Evolutionary conservation across 1,140 invertebrate genomes (phyloP).

Genomic region (Psilanteris sp.): DNA sequence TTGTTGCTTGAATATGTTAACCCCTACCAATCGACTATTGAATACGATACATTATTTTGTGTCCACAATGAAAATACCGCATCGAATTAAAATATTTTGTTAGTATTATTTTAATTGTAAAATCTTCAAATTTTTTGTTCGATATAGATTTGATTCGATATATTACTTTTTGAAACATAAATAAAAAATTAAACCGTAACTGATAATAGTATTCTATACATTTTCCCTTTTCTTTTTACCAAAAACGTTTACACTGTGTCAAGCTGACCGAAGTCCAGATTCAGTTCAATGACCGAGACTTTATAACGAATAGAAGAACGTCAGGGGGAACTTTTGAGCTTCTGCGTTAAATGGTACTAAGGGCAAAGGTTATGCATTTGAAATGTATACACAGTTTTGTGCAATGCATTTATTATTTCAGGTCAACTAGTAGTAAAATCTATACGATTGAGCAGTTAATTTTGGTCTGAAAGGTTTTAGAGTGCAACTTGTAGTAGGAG

Average conservation of each 20-base stretch:
- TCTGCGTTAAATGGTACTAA: slow-evolving; percentile 12
- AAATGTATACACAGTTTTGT: slow-evolving; percentile 9
- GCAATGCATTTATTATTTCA: slow-evolving; percentile 37
- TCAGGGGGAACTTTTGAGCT: slow-evolving; percentile 19
- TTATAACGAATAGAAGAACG: slow-evolving; percentile 14
- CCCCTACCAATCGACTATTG: too few relatives aligned
- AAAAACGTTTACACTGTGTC: neutral
- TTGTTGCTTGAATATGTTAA: too few relatives aligned
- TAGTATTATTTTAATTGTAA: too few relatives aligned
- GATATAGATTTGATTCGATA: too few relatives aligned
- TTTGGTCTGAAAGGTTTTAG: slow-evolving; percentile 39
- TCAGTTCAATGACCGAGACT: slow-evolving; percentile 45
- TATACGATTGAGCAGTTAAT: slow-evolving; percentile 52
- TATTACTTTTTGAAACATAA: too few relatives aligned
- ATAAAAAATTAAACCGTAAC: too few relatives aligned
- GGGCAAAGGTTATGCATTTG: slow-evolving; percentile 1
- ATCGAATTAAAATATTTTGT: too few relatives aligned
- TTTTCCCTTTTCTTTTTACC: too few relatives aligned
- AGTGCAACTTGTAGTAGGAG: slow-evolving; percentile 51
- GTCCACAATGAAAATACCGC: too few relatives aligned
- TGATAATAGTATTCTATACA: too few relatives aligned
- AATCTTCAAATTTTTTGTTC: too few relatives aligned
- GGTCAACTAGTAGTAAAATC: slow-evolving; percentile 36
- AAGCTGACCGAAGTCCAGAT: slow-evolving; percentile 42
- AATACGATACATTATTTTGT: too few relatives aligned